A percentile compares a stretch with the other conserved stretches of the same genome.
Evolutionary conservation across 2,113 vertebrate species (phyloP).

Genomic region (Myodes glareolus): DNA sequence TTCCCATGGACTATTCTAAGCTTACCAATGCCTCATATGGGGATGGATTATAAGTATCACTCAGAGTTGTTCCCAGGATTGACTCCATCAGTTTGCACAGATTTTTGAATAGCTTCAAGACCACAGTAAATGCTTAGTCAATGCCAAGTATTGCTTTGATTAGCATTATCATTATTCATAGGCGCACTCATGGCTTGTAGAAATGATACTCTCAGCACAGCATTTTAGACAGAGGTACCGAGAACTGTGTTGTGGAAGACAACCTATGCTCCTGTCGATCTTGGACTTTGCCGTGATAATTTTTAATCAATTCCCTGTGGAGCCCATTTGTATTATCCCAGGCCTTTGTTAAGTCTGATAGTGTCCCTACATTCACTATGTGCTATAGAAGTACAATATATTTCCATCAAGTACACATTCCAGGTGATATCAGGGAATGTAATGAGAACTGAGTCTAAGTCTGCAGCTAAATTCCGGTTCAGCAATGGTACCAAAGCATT

Average conservation of each 20-base stretch:
- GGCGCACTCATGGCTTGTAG: background rate
- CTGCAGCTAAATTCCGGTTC: background rate
- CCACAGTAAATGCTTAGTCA: background rate
- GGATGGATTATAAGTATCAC: background rate
- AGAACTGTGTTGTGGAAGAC: background rate
- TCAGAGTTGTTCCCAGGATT: slow-evolving; percentile 6
- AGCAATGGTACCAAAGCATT: background rate
- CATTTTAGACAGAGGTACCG: background rate
- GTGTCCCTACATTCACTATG: background rate
- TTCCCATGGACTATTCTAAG: background rate
- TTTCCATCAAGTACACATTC: background rate
- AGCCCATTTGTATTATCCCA: background rate
- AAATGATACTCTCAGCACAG: background rate
- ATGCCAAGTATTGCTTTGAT: background rate
- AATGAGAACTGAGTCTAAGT: background rate
- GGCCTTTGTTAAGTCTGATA: background rate
- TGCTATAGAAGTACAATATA: background rate
- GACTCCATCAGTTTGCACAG: background rate
- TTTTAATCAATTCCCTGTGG: background rate
- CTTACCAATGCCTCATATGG: background rate
- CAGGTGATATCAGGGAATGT: background rate
- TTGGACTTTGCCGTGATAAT: background rate
- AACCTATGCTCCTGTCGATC: background rate
- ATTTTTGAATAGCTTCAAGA: background rate
- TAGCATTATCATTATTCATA: background rate